Evolutionary conservation across 2,888 invertebrate species (phyloP), one percentile per base, ranked within the genome.

Genomic region (Dryobotodes eremita): DNA sequence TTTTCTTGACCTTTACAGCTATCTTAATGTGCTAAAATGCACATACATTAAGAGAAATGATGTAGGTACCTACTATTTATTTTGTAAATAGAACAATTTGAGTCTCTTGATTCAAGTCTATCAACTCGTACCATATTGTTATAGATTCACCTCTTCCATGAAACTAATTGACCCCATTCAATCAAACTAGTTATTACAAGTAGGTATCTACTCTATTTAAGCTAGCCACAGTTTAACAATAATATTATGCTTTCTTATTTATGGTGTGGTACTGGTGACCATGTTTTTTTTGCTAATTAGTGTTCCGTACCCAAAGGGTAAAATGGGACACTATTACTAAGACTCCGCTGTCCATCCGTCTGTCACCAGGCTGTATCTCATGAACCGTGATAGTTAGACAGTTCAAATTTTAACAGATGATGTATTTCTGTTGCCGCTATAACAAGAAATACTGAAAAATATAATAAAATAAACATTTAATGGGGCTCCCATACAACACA

Each of bases 71-170:
- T 57, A 31, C 11, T 57, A 36, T 83, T 77, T 71, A 4, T 55
- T 81, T 71, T 48, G 42, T 66, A 62, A n/a, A 4, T 42, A 57
- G 42, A 59, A 57, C 79, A 71, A 68, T 71, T 79, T 71, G n/a
- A 65, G 36, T 61, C 81, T 84, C 83, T 83, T 84, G 71, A 71
- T 84, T 57, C 66, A 36, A 71, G 57, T 66, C 36, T 53, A 15
- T 46, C 50, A 17, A 71, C 48, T 46, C 53, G 1, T 36, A 15
- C 11, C 23, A 53, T 53, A 53, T 53, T 69, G 23, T 8, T 64
- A 50, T 42, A 62, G 17, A 55, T 61, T 48, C 66, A 66, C 42
- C n/a, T 36, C 17, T 80, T 71, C 3, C 6, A 55, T 71, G 31
- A 48, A 69, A 79, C 57, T 53, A 71, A 71, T 82, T 84, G 71